Evolutionary conservation across 2,797 vertebrate species (phyloP).

Genomic region (Acanthurus tractus): DNA sequence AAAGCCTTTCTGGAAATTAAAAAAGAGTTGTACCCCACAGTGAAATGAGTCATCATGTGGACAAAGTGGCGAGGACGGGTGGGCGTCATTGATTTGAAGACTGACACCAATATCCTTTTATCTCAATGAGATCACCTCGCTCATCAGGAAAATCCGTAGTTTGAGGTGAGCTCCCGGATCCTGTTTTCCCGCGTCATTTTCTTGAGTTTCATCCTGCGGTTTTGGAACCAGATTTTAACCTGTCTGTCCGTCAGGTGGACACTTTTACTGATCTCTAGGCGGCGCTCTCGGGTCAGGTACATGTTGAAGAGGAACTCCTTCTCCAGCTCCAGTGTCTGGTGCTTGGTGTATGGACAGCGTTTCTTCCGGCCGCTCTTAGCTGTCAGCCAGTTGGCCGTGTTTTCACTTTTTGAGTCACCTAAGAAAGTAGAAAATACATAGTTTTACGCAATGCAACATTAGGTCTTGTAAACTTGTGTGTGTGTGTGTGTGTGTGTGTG

Average conservation of each 20-base stretch:
- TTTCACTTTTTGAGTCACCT: constrained; percentile 94
- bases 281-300: constrained; percentile 99
- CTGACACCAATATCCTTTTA: constrained; percentile 29
- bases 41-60: constrained; percentile 65
- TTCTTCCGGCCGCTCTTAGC: constrained; percentile 98
- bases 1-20: constrained; percentile 48
- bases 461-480: neutral
- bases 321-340: constrained; percentile 98
- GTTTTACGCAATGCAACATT: constrained; percentile 49
- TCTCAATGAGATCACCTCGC: constrained; percentile 50
- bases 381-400: constrained; percentile 95
- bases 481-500: constrained; percentile 27
- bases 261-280: constrained; percentile 98
- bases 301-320: constrained; percentile 99
- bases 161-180: constrained; percentile 97
- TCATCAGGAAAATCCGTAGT: constrained; percentile 97
- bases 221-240: constrained; percentile 99
- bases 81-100: constrained; percentile 43
- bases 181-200: constrained; percentile 99
- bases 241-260: constrained; percentile 99
- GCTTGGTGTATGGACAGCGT: constrained; percentile 98
- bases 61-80: constrained; percentile 29
- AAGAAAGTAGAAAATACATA: constrained; percentile 62
- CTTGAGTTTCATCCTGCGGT: constrained; percentile 99
- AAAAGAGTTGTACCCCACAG: constrained; percentile 44